Percentiles rank a stretch among this genome's conserved stretches.
phyloP scores from a whole-genome alignment of 2,113 vertebrate genomes.

The Turnix velox region DNA sequence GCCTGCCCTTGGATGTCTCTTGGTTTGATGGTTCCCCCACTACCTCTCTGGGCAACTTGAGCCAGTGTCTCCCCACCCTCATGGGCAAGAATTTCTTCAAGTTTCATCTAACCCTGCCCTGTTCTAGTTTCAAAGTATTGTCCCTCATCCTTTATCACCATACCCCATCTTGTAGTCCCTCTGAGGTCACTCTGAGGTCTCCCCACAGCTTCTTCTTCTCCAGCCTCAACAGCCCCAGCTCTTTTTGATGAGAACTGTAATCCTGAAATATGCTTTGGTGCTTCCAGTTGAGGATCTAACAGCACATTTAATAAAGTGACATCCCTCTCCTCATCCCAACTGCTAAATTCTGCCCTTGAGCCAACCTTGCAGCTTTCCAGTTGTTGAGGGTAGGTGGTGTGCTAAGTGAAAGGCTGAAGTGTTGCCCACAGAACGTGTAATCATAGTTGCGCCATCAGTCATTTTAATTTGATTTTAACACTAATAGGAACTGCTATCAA shows the following conservation, averaged over 20 bases:
- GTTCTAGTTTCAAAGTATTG: too few species aligned
- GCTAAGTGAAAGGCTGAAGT: neutral
- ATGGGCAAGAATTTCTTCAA: too few species aligned
- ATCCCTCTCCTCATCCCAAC: neutral
- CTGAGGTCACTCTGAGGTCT: too few species aligned
- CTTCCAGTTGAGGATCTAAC: neutral
- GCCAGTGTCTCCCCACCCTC: too few species aligned
- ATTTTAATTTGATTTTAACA: neutral
- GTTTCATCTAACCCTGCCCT: too few species aligned
- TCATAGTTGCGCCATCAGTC: neutral
- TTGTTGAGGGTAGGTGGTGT: neutral
- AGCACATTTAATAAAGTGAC: neutral
- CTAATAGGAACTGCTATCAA: neutral
- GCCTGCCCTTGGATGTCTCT: too few species aligned
- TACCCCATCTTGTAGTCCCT: too few species aligned
- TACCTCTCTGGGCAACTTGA: too few species aligned
- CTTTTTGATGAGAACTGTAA: neutral
- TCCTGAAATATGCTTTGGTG: neutral
- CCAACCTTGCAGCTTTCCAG: neutral
- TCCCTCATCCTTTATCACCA: too few species aligned
- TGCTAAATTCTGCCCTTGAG: neutral
- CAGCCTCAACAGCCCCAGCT: too few species aligned
- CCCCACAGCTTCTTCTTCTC: too few species aligned
- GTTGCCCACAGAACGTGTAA: neutral
- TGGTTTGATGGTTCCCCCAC: too few species aligned